These are phyloP conservation scores for Chelonoidis abingdonii DNA, from an alignment of 2,113 vertebrate species.

Conservation along the genomic window DNA sequence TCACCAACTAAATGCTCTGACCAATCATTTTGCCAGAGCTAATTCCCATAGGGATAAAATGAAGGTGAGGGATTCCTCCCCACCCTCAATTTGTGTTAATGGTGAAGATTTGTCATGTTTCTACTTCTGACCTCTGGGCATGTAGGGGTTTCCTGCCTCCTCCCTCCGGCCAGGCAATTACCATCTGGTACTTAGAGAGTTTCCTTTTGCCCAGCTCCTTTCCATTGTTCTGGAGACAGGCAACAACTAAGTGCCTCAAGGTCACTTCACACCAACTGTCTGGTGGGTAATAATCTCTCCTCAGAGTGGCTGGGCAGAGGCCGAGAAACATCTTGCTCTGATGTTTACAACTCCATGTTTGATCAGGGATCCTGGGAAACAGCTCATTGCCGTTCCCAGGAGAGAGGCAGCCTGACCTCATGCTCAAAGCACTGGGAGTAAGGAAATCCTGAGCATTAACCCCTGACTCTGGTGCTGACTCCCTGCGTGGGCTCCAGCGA, in stretches of 20 bases:
- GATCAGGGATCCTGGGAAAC: not conserved
- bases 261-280: not conserved
- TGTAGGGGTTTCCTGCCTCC: fast-evolving
- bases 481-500: not conserved
- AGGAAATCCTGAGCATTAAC: not conserved
- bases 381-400: not conserved
- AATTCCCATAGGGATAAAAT: not conserved
- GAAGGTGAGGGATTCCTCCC: not conserved
- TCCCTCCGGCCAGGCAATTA: not conserved
- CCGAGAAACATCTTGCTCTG: not conserved
- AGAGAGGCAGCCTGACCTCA: not conserved
- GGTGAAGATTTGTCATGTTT: not conserved
- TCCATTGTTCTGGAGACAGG: not conserved
- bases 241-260: not conserved
- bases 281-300: not conserved
- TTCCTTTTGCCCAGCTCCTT: slow-evolving; percentile 5
- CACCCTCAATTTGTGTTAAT: not conserved
- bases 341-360: fast-evolving
- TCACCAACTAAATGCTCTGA: not conserved
- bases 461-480: not conserved
- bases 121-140: not conserved
- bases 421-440: not conserved
- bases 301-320: not conserved
- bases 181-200: not conserved
- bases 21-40: not conserved